These are phyloP conservation scores for Cephus nigrinus DNA, from an alignment of 2,888 invertebrate species.

Conservation along the genomic window DNA sequence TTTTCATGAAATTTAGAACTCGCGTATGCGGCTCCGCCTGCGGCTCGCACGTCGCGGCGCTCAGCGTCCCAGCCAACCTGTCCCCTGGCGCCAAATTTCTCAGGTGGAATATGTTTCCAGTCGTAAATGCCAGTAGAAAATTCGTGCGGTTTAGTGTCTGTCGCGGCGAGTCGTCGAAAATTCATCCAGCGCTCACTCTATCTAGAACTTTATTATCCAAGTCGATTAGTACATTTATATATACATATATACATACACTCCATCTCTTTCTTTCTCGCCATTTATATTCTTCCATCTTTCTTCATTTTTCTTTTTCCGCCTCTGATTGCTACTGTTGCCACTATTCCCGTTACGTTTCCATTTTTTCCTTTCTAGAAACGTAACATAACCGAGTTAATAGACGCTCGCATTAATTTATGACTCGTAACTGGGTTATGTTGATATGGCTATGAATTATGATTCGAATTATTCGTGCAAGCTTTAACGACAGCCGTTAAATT, in stretches of 20 bases:
- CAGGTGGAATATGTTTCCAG: neutral
- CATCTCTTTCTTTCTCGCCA: too few species aligned
- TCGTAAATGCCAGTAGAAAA: neutral
- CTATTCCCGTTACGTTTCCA: neutral
- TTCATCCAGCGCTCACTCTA: too few species aligned
- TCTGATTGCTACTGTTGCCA: neutral
- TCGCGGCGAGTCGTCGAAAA: neutral
- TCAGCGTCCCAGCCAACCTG: neutral
- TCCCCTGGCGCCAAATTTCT: neutral
- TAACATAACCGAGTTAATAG: slow-evolving; percentile 40
- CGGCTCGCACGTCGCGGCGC: neutral
- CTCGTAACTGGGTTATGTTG: slow-evolving; percentile 27
- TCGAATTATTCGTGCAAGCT: slow-evolving; percentile 38
- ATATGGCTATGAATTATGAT: slow-evolving; percentile 53
- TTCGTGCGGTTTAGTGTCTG: neutral
- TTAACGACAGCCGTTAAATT: slow-evolving; percentile 2
- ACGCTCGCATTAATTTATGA: slow-evolving; percentile 45
- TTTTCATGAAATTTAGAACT: neutral
- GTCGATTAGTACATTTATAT: too few species aligned
- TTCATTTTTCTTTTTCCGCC: neutral
- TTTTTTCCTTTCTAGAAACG: neutral
- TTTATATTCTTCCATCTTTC: too few species aligned
- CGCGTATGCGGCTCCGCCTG: neutral
- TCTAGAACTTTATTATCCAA: too few species aligned
- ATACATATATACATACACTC: too few species aligned